A percentile compares a stretch with the other conserved stretches of the same genome.
Evolutionary conservation across 2,113 vertebrate species (phyloP).

Genomic region (Opisthocomus hoazin): DNA sequence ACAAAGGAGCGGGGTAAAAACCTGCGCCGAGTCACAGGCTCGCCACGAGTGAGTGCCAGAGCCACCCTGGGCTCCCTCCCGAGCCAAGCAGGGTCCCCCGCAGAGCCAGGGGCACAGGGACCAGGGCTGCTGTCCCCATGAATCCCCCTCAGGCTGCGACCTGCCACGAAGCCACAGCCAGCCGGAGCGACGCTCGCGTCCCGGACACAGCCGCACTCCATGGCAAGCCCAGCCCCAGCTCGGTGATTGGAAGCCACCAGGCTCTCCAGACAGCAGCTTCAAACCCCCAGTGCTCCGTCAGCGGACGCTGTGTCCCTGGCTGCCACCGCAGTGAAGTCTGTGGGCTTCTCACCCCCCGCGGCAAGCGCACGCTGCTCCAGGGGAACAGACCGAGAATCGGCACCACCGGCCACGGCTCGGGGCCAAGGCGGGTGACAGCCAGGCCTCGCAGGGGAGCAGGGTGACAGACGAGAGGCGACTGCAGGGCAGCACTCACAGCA

Average conservation of each 20-base stretch:
- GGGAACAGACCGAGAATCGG: neutral
- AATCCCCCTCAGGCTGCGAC: fast-evolving
- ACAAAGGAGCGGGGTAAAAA: neutral
- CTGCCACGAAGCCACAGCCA: neutral
- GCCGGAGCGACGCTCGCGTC: fast-evolving
- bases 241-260: fast-evolving
- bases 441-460: neutral
- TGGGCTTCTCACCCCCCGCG: fast-evolving
- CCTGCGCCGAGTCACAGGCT: neutral
- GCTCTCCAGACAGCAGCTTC: neutral
- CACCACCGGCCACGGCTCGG: fast-evolving
- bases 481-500: neutral
- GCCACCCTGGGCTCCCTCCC: neutral
- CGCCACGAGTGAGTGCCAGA: neutral
- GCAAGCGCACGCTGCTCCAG: fast-evolving
- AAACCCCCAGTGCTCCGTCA: fast-evolving
- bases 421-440: neutral
- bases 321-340: too few species aligned
- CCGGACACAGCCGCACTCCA: fast-evolving
- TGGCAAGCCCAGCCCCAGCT: neutral
- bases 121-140: neutral
- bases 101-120: neutral
- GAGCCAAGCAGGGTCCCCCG: too few species aligned
- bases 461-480: fast-evolving
- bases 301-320: fast-evolving